A percentile compares a stretch with the other conserved stretches of the same genome.
phyloP scores from a whole-genome alignment of 2,888 invertebrate genomes.

The Rhingia rostrata region DNA sequence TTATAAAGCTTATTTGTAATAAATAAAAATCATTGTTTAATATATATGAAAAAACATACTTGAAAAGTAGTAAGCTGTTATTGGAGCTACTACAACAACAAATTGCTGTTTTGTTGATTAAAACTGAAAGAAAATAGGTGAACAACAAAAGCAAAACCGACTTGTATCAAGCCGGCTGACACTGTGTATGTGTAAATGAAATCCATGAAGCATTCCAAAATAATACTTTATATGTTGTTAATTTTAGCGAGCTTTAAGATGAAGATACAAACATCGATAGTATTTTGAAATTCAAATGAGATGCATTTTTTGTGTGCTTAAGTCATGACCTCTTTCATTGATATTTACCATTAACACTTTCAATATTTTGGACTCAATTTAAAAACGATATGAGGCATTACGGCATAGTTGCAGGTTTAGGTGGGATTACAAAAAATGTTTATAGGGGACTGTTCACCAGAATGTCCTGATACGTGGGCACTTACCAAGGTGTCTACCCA shows the following conservation, averaged over 20 bases:
- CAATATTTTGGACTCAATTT: too few relatives aligned
- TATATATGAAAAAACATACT: too few relatives aligned
- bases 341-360: not conserved
- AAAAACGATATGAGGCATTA: too few relatives aligned
- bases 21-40: too few relatives aligned
- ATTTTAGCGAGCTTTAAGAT: not conserved
- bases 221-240: conserved; percentile 7
- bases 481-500: too few relatives aligned
- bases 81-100: not conserved
- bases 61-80: not conserved
- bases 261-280: not conserved
- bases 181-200: not conserved
- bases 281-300: not conserved
- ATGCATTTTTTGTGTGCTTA: not conserved
- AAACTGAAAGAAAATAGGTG: not conserved
- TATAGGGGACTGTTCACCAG: too few relatives aligned
- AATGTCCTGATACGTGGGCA: too few relatives aligned
- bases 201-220: not conserved
- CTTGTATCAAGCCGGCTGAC: conserved; percentile 4
- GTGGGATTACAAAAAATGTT: too few relatives aligned
- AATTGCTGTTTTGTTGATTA: not conserved
- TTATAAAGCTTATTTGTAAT: too few relatives aligned
- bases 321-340: not conserved
- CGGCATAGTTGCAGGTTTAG: too few relatives aligned
- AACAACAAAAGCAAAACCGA: not conserved